phyloP scores from a whole-genome alignment of 2,113 vertebrate species.

The Sporophila hypoxantha region DNA sequence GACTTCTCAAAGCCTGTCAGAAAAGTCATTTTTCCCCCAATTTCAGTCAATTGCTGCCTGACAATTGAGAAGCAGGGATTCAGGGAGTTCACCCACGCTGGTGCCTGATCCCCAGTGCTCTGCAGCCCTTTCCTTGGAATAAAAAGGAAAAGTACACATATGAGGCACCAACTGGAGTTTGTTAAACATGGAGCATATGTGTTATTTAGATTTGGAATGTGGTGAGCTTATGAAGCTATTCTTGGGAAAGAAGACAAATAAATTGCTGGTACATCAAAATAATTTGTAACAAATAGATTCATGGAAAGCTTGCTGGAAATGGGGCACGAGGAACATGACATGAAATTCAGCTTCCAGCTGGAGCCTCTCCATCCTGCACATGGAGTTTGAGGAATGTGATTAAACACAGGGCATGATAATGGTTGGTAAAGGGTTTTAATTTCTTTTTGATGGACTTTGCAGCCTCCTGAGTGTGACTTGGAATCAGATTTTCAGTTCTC shows the following conservation, averaged over 20 bases:
- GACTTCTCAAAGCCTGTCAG: constrained; percentile 39
- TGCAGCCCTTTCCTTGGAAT: constrained; percentile 20
- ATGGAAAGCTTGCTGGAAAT: background rate
- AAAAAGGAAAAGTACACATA: constrained; percentile 2
- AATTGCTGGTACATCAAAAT: background rate
- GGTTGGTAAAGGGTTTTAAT: background rate
- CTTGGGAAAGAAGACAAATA: background rate
- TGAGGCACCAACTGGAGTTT: constrained; percentile 18
- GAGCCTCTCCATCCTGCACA: background rate
- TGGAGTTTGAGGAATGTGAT: background rate
- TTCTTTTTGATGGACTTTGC: background rate
- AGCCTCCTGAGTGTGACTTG: background rate
- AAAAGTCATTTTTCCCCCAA: background rate
- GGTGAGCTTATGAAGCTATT: background rate
- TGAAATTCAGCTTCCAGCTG: background rate
- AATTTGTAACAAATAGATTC: background rate
- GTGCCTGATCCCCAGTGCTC: constrained; percentile 27
- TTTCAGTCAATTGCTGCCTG: constrained; percentile 49
- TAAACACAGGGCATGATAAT: background rate
- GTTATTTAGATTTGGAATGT: constrained; percentile 32
- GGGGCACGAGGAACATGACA: background rate
- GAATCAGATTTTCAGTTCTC: background rate
- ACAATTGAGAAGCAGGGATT: constrained; percentile 45
- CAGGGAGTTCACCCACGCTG: constrained; percentile 26
- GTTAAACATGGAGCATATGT: constrained; percentile 29